Evolutionary conservation across 1,140 invertebrate species (phyloP).

Genomic region (Caerostris darwini): DNA sequence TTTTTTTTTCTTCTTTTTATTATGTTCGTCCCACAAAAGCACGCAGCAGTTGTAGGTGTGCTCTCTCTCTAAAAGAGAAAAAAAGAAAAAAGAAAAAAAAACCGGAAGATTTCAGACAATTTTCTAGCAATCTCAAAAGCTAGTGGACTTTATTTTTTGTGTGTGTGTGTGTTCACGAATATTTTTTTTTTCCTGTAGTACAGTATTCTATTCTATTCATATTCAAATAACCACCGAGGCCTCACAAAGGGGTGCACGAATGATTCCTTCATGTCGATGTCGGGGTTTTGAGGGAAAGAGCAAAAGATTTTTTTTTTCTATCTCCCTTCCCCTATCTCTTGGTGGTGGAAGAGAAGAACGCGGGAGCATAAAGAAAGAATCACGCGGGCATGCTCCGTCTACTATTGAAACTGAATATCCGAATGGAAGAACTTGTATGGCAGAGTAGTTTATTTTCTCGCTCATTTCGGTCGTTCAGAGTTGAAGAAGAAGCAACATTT

Average conservation of each 20-base stretch:
- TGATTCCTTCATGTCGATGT: conserved; percentile 33
- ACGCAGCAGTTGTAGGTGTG: conserved; percentile 46
- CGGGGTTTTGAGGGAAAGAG: not conserved
- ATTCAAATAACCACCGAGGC: conserved; percentile 67
- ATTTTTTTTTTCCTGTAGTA: conserved; percentile 3
- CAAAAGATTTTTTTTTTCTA: not conserved
- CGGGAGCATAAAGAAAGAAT: not conserved
- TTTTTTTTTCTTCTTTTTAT: not conserved
- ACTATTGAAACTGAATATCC: conserved; percentile 59
- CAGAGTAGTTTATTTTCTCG: conserved; percentile 29
- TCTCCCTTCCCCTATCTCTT: too few species aligned
- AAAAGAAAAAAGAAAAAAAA: too few species aligned
- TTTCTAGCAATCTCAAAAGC: conserved; percentile 60
- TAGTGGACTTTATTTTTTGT: conserved; percentile 30
- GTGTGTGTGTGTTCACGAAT: too few species aligned
- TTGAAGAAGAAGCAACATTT: not conserved
- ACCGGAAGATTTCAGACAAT: conserved; percentile 62
- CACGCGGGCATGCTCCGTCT: conserved; percentile 19
- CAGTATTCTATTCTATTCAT: conserved; percentile 40
- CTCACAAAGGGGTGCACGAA: conserved; percentile 54
- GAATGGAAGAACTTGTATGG: conserved; percentile 39
- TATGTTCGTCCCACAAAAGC: not conserved
- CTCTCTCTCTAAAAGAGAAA: not conserved
- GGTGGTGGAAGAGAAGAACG: not conserved
- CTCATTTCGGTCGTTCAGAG: not conserved